These are phyloP conservation scores for Acrobasis consociella DNA, from an alignment of 2,888 invertebrate species.

Conservation along the genomic window DNA sequence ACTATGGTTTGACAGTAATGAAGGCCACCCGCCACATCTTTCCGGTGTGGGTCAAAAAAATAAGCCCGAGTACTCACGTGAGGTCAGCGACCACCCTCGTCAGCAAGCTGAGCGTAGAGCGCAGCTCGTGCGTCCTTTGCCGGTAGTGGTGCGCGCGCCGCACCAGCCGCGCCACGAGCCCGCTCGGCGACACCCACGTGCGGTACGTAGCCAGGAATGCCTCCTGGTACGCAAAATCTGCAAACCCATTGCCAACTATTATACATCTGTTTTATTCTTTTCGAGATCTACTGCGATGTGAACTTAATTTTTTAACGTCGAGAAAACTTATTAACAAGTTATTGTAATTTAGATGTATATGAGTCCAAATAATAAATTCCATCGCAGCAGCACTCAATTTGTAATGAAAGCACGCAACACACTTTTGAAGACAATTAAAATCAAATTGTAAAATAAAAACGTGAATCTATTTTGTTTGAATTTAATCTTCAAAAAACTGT, in stretches of 20 bases:
- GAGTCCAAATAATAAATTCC: background rate
- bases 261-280: background rate
- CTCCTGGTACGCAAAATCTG: conserved; percentile 97
- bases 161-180: conserved; percentile 93
- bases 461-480: background rate
- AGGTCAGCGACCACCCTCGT: conserved; percentile 97
- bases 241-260: conserved; percentile 28
- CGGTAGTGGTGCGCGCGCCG: conserved; percentile 86
- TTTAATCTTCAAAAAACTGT: conserved; percentile 31
- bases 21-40: too few species aligned
- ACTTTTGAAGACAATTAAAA: conserved; percentile 32
- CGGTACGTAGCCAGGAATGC: conserved; percentile 99
- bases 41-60: too few species aligned
- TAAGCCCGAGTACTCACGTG: conserved; percentile 88
- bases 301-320: background rate
- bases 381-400: conserved; percentile 13
- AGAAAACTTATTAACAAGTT: too few species aligned
- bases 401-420: conserved; percentile 37
- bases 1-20: too few species aligned
- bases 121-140: conserved; percentile 85
- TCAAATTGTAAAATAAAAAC: conserved; percentile 2
- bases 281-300: conserved; percentile 10
- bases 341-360: background rate
- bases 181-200: conserved; percentile 95
- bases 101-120: conserved; percentile 95